Conservation (phyloP, 1,140 invertebrate genomes). For the Temnothorax longispinosus region DNA sequence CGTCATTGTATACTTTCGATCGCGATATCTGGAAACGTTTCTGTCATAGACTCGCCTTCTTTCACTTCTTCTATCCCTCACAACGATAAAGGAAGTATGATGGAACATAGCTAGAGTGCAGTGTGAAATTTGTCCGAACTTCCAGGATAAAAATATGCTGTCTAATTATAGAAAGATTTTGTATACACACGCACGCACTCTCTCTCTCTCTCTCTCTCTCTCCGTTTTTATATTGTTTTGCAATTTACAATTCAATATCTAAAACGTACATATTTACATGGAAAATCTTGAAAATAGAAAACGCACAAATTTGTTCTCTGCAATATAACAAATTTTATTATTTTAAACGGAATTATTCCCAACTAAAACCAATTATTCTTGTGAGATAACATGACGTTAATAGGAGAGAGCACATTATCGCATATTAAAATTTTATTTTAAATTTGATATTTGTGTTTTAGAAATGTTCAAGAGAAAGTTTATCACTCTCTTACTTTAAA, state of each 20-base stretch:
- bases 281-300: background rate
- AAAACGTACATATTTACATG: constrained; percentile 10
- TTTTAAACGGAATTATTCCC: background rate
- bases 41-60: background rate
- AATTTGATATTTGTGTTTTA: background rate
- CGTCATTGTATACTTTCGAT: constrained; percentile 67
- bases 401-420: background rate
- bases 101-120: background rate
- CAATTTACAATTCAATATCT: background rate
- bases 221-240: background rate
- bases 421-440: background rate
- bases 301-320: background rate
- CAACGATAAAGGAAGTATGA: constrained; percentile 16
- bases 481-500: background rate
- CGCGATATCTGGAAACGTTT: constrained; percentile 10
- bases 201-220: background rate
- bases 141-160: background rate
- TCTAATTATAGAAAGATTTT: background rate
- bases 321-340: constrained; percentile 1
- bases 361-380: background rate
- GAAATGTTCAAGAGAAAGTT: background rate
- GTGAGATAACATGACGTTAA: background rate
- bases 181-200: background rate
- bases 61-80: background rate
- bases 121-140: constrained; percentile 4